phyloP scores from a whole-genome alignment of 2,888 invertebrate species.

The Nomada flava region DNA sequence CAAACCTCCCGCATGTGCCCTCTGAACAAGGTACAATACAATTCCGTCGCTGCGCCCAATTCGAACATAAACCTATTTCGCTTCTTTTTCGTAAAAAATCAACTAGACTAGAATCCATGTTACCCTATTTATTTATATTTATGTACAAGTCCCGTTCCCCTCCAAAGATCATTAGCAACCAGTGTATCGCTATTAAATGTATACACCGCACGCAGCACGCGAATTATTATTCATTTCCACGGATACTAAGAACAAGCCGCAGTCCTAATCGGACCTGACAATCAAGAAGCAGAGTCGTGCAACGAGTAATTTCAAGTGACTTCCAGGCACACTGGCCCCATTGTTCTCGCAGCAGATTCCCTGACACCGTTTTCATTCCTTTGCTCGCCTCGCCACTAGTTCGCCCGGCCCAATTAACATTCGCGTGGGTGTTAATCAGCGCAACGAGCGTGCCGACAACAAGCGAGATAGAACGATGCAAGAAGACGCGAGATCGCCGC shows the following conservation, averaged over 20 bases:
- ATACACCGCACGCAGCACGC: too few species aligned
- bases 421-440: conserved; percentile 52
- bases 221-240: neutral
- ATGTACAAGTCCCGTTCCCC: too few species aligned
- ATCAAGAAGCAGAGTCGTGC: conserved; percentile 21
- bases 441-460: neutral
- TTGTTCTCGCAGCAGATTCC: conserved; percentile 54
- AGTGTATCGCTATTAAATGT: too few species aligned
- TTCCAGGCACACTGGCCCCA: conserved; percentile 47
- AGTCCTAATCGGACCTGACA: conserved; percentile 13
- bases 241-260: neutral
- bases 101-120: too few species aligned
- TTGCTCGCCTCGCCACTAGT: conserved; percentile 4
- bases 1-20: neutral
- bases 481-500: conserved; percentile 8
- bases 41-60: neutral
- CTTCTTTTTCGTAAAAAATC: neutral
- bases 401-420: conserved; percentile 45
- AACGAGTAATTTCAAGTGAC: conserved; percentile 29
- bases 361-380: conserved; percentile 52
- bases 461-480: neutral
- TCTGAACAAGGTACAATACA: neutral
- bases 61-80: neutral
- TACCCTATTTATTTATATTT: too few species aligned
- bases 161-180: too few species aligned